These are phyloP conservation scores for Halcyon smyrnensis DNA, from an alignment of 2,797 vertebrate genomes.

Conservation along the genomic window DNA sequence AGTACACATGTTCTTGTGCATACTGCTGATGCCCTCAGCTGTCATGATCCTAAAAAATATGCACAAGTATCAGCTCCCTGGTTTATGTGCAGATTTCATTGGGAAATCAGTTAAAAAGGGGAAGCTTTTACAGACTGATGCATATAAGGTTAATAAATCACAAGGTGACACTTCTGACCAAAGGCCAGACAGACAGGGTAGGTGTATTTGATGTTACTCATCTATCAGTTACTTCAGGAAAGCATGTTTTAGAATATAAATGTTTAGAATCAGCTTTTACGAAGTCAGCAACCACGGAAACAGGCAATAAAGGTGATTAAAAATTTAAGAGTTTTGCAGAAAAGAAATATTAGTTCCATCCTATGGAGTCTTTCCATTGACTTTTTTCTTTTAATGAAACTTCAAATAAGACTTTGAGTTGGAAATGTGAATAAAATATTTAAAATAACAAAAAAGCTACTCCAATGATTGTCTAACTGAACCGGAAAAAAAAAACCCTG, in stretches of 20 bases:
- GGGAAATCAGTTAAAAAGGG: slow-evolving; percentile 78
- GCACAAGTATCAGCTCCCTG: slow-evolving; percentile 76
- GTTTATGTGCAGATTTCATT: slow-evolving; percentile 82
- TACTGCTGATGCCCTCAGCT: slow-evolving; percentile 48
- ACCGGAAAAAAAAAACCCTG: not conserved
- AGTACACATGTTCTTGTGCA: slow-evolving; percentile 8
- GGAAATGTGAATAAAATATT: not conserved
- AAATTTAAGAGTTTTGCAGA: not conserved
- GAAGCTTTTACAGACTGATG: slow-evolving; percentile 69
- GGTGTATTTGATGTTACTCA: not conserved
- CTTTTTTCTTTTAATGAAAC: not conserved
- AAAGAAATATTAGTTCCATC: not conserved
- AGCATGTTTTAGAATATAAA: not conserved
- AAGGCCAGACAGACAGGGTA: slow-evolving; percentile 2
- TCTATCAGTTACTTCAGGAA: not conserved
- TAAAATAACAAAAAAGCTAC: not conserved
- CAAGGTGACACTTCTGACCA: not conserved
- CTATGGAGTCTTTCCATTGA: not conserved
- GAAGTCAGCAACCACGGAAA: not conserved
- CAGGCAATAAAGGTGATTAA: not conserved
- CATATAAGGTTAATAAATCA: slow-evolving; percentile 53
- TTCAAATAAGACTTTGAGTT: not conserved
- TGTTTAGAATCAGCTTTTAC: not conserved
- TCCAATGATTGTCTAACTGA: not conserved
- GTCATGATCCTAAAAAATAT: slow-evolving; percentile 73